Conservation (phyloP, 1,140 invertebrate species). For the Lamellibrachia luymesi region DNA sequence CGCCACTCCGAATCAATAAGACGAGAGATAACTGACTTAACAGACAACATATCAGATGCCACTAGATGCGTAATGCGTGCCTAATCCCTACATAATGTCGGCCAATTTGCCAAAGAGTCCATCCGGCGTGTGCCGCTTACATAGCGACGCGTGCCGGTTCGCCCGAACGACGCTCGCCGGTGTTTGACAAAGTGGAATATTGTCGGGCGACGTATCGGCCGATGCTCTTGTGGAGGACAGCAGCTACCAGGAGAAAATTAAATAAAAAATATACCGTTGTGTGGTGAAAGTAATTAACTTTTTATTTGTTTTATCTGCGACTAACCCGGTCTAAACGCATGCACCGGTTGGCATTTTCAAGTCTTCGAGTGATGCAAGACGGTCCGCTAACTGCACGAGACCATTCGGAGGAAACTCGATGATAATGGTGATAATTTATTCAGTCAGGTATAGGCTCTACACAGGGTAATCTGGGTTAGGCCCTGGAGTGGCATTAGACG, state of each 20-base stretch:
- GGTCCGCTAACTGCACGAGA: background rate
- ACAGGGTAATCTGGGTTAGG: too few species aligned
- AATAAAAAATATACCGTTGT: constrained; percentile 1
- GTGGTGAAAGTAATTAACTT: background rate
- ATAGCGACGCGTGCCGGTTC: background rate
- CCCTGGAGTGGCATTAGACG: background rate
- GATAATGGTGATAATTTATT: background rate
- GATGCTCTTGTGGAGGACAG: background rate
- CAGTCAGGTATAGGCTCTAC: background rate
- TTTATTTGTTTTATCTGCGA: background rate
- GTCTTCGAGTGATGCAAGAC: background rate
- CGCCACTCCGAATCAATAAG: background rate
- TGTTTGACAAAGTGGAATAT: background rate
- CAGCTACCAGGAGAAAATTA: background rate
- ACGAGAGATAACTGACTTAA: background rate
- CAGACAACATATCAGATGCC: background rate
- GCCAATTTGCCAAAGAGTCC: background rate
- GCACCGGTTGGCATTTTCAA: background rate
- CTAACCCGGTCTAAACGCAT: background rate
- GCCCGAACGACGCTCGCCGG: background rate
- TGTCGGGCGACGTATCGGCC: background rate
- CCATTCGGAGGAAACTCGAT: background rate
- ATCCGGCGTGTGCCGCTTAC: background rate
- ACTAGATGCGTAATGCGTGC: background rate
- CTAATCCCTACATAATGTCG: background rate